Evolutionary conservation across 1,140 invertebrate genomes (phyloP), one percentile per base, ranked within the genome.

Genomic region (Meloidogyne hapla): DNA sequence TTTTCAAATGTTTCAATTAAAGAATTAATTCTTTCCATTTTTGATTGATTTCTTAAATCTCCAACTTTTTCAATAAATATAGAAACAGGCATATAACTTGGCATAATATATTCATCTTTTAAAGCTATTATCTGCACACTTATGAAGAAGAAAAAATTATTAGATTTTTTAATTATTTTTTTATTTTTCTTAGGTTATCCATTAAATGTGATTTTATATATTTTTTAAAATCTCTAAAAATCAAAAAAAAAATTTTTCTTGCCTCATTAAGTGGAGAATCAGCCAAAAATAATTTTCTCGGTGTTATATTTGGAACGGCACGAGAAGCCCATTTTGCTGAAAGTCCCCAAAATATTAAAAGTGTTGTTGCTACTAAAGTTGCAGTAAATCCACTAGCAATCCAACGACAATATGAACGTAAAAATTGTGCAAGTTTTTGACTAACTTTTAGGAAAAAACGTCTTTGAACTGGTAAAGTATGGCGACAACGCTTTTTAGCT

Each of bases 61-160:
- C 81, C 80, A 1, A 78, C 82, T 73, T 81, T 79, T 25, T 83
- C 66, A 5, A 84, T 72, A 72, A 84, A 85, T 21, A 84, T 74
- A 70, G 72, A 75, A 13, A 83, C 75, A 3, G 79, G 69, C 10
- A 80, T 83, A 68, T 84, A 84, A 67, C 80, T 81, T 13, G 82
- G 83, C 33, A 79, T 56, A 61, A 84, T 77, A 63, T 83, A 84
- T 4, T 69, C 42, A 61, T 84, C 83, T 26, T 83, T 21, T 56
- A 84, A 67, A 48, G 65, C 61, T 45, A 85, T 83, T 23, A 83
- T 80, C 83, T 83, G 69, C 73, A 83, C 48, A 56, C 48, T 56
- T 56, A n/a, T 56, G 48, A 6, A n/a, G 12, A 56, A 56, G n/a
- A 1, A 45, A 56, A 56, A 56, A n/a, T 56, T 56, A 56, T 56